Evolutionary conservation across 2,797 vertebrate species (phyloP).

Genomic region (Crax fasciolata): DNA sequence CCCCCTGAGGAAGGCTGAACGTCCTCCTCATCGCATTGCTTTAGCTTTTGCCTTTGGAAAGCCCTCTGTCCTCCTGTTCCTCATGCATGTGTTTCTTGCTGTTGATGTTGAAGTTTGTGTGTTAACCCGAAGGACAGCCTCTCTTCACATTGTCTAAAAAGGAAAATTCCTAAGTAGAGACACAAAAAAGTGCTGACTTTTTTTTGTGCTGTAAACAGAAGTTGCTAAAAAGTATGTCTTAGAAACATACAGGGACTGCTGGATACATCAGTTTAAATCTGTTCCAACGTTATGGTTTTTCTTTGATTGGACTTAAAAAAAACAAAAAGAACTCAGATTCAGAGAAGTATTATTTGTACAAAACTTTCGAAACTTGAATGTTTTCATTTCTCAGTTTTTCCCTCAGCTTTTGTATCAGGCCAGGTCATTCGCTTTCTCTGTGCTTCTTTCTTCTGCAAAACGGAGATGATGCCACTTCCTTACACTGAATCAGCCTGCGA

Average conservation of each 20-base stretch:
- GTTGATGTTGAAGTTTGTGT: neutral
- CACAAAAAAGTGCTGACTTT: neutral
- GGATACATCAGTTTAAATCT: neutral
- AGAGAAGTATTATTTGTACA: neutral
- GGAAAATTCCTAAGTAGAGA: neutral
- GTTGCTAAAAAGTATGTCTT: neutral
- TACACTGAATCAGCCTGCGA: neutral
- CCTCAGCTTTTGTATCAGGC: neutral
- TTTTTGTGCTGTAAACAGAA: neutral
- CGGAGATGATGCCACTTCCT: neutral
- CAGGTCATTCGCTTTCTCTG: neutral
- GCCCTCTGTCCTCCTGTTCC: neutral
- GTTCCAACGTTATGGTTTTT: neutral
- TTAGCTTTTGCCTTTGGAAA: neutral
- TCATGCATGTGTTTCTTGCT: neutral
- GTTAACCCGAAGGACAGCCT: neutral
- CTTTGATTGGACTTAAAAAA: neutral
- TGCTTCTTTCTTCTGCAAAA: neutral
- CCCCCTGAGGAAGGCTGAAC: neutral
- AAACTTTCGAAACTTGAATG: neutral
- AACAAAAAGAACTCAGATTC: neutral
- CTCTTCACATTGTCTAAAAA: neutral
- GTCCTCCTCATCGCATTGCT: fast-evolving
- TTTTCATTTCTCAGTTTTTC: neutral
- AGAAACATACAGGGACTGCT: neutral